Conservation (phyloP, 2,113 vertebrate genomes). For the Hemicordylus capensis region DNA sequence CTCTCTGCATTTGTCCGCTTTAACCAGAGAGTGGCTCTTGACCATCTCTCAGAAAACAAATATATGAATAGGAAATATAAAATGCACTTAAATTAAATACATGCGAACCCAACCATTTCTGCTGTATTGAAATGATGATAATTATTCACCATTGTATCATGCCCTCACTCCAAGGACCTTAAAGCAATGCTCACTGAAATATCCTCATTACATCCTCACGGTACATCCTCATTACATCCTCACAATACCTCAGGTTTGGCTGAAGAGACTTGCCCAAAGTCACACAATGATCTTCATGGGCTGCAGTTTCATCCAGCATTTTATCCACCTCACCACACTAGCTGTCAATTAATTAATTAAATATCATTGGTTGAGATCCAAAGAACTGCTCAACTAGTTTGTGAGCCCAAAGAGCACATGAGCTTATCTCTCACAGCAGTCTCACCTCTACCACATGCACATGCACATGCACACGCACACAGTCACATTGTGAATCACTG, state of each 20-base stretch:
- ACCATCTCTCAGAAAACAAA: background rate
- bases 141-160: background rate
- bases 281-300: background rate
- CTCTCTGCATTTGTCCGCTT: too few species aligned
- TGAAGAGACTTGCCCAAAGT: background rate
- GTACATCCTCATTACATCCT: too few species aligned
- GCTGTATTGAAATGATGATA: background rate
- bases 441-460: background rate
- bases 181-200: background rate
- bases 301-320: too few species aligned
- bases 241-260: background rate
- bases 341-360: background rate
- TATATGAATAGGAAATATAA: background rate
- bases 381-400: background rate
- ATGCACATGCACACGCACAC: too few species aligned
- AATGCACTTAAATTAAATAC: background rate
- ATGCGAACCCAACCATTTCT: background rate
- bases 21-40: background rate
- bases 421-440: background rate
- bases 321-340: background rate
- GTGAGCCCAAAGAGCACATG: too few species aligned
- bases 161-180: background rate
- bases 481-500: too few species aligned
- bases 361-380: background rate
- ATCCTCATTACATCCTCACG: background rate